Evolutionary conservation across 2,797 vertebrate species (phyloP), one percentile per base, ranked within the genome.

Genomic region (Enteromius anoplus): DNA sequence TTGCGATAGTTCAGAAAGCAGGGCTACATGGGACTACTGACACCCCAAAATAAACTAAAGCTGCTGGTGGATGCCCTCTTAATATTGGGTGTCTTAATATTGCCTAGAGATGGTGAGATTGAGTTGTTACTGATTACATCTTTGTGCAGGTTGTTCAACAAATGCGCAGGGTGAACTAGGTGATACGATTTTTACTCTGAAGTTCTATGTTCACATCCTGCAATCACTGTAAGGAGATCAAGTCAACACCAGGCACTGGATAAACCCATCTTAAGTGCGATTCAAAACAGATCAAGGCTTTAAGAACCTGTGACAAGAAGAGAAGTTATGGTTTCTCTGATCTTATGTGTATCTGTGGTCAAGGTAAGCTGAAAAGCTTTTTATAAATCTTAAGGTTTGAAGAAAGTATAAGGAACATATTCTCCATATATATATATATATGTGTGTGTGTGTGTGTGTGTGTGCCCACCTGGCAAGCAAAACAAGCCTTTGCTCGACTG

Each of bases 181-280:
- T 65, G 86, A 88, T 83, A 83, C 68, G 80, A 83, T 73, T 83
- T 76, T 86, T 55, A 79, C 85, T 87, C 79, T 81, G 65, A 34
- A 66, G 70, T 58, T 75, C 68, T 47, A 64, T 51, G 80, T 85
- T 88, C 47, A 69, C 80, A 81, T 75, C 73, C 49, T 26, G 32
- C 85, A 87, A 85, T 87, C 87, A 78, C 84, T 69, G 85, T 85
- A 82, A 79, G 81, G 65, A 89, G 87, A 89, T 87, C 87, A 85
- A 76, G 79, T 70, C 76, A 81, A 84, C 70, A 66, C 34, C 19
- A 79, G 79, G 49, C 47, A 72, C 58, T 73, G 72, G 81, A 89
- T 88, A 88, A 84, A 85, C 47, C 65, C 34, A 66, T 82, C 66
- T 83, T 64, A 88, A 62, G 60, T 65, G 66, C 58, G 69, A 70